Percentiles rank a stretch among this genome's conserved stretches.
phyloP scores from a whole-genome alignment of 2,113 vertebrate species.

The Sander lucioperca region DNA sequence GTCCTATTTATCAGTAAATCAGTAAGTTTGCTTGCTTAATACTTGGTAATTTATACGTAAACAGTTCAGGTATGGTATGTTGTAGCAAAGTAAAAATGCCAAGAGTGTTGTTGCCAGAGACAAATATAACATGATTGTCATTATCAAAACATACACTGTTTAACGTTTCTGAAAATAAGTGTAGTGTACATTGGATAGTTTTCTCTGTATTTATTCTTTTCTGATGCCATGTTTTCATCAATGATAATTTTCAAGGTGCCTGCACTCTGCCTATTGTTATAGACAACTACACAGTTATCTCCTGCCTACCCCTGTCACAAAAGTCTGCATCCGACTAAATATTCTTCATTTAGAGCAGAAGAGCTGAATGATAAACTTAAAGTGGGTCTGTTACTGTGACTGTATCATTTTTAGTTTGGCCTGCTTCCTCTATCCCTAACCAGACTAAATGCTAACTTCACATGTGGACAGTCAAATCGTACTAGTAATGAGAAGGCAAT shows the following conservation, averaged over 20 bases:
- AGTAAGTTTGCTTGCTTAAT: no score
- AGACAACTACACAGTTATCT: neutral
- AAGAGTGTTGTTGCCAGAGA: neutral
- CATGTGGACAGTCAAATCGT: neutral
- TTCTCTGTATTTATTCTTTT: neutral
- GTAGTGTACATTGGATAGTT: neutral
- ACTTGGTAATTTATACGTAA: no score
- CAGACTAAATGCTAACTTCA: slow-evolving; percentile 2
- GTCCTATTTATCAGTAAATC: neutral
- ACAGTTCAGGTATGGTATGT: neutral
- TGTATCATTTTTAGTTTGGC: slow-evolving; percentile 4
- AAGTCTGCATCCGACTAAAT: neutral
- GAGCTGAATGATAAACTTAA: neutral
- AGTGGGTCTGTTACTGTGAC: neutral
- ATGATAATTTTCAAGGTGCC: neutral
- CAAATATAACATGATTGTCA: neutral
- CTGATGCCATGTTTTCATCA: neutral
- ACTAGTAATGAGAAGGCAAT: slow-evolving; percentile 36
- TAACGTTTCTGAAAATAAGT: neutral
- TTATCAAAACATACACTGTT: neutral
- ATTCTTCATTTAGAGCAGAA: neutral
- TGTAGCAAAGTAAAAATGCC: neutral
- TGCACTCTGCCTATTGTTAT: neutral
- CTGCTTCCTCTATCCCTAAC: neutral
- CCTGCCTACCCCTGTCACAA: neutral